Percentiles rank a stretch among this genome's conserved stretches.
Conservation (phyloP, 2,113 vertebrate genomes). For the Cyanoderma ruficeps region DNA sequence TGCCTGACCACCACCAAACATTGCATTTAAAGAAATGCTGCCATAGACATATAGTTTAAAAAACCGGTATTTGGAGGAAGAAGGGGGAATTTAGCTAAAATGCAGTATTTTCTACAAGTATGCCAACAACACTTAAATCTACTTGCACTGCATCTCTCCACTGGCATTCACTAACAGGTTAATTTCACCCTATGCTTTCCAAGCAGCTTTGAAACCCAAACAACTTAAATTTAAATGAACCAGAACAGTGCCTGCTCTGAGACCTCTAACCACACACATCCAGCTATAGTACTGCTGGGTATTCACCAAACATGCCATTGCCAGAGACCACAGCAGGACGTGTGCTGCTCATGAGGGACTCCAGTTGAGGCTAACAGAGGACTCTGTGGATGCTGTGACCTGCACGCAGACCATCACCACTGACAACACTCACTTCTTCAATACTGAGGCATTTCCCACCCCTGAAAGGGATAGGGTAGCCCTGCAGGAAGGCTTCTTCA, state of each 20-base stretch:
- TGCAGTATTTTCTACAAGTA: not conserved
- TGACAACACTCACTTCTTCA: not conserved
- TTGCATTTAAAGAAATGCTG: not conserved
- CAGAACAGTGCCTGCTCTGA: not conserved
- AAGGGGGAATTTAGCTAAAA: not conserved
- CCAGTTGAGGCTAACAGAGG: not conserved
- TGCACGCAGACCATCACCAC: not conserved
- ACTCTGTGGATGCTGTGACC: not conserved
- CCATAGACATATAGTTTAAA: not conserved
- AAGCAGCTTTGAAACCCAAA: not conserved
- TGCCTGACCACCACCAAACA: not conserved
- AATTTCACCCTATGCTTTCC: not conserved
- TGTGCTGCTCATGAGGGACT: accelerated
- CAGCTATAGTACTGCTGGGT: not conserved
- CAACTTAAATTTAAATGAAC: not conserved
- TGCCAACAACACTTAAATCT: not conserved
- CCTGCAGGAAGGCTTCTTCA: not conserved
- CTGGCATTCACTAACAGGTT: not conserved
- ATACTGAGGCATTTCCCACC: not conserved
- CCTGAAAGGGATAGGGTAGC: not conserved
- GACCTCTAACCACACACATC: not conserved
- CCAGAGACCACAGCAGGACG: not conserved
- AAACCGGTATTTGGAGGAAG: not conserved
- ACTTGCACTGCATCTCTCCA: not conserved
- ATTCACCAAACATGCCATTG: not conserved